Evolutionary conservation across 2,888 invertebrate genomes (phyloP).

Genomic region (Argynnis bischoffii): DNA sequence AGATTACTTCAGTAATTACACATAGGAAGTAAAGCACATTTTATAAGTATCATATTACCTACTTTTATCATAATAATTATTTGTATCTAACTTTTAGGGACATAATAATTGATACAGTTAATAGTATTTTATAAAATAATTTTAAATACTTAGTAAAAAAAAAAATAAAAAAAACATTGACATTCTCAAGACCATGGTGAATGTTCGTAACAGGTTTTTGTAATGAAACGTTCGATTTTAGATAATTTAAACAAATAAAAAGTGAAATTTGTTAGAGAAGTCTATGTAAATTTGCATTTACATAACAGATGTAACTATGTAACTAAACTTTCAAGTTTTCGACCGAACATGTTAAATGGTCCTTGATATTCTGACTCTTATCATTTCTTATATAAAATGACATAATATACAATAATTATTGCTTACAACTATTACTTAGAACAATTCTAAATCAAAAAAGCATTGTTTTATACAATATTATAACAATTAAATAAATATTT

Average conservation of each 20-base stretch:
- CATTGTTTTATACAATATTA: too few relatives aligned
- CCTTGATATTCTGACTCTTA: slow-evolving; percentile 17
- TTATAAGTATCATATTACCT: too few relatives aligned
- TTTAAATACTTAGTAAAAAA: background rate
- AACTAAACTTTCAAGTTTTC: slow-evolving; percentile 36
- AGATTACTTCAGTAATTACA: too few relatives aligned
- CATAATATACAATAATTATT: too few relatives aligned
- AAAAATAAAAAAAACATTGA: background rate
- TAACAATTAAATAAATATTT: too few relatives aligned
- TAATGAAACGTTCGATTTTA: slow-evolving; percentile 20
- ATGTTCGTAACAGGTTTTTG: slow-evolving; percentile 1
- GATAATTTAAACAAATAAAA: slow-evolving; percentile 38
- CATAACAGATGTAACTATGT: slow-evolving; percentile 36
- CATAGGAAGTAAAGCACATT: too few relatives aligned
- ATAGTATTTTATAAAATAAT: background rate
- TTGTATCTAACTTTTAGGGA: too few relatives aligned
- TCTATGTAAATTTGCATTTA: slow-evolving; percentile 42
- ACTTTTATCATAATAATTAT: too few relatives aligned
- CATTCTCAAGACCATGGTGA: background rate
- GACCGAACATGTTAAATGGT: slow-evolving; percentile 11
- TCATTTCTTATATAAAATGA: background rate
- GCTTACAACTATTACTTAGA: too few relatives aligned
- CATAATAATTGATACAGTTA: too few relatives aligned
- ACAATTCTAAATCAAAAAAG: too few relatives aligned
- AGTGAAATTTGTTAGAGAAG: slow-evolving; percentile 43